Conservation (phyloP, 2,113 vertebrate genomes). For the Peromyscus californicus region DNA sequence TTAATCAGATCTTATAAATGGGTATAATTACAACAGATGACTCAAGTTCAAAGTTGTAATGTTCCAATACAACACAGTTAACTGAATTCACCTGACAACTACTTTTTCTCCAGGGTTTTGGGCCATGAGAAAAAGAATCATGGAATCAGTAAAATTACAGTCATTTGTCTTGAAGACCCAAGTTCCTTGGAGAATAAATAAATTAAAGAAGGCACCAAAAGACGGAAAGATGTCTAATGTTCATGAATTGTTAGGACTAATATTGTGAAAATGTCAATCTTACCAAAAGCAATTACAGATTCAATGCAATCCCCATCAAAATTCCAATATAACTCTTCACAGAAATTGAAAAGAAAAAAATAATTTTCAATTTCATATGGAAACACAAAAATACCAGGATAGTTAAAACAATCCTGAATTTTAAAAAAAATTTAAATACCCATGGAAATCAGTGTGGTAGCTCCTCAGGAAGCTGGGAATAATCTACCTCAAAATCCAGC, state of each 20-base stretch:
- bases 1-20: not conserved
- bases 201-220: not conserved
- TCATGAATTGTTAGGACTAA: not conserved
- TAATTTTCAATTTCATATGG: not conserved
- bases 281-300: not conserved
- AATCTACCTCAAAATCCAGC: not conserved
- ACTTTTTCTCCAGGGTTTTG: constrained; percentile 18
- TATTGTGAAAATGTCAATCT: not conserved
- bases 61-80: not conserved
- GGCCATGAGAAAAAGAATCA: not conserved
- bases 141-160: not conserved
- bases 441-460: not conserved
- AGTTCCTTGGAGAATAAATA: not conserved
- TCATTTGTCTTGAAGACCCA: not conserved
- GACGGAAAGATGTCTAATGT: not conserved
- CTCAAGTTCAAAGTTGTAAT: not conserved
- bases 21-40: not conserved
- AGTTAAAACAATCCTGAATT: not conserved
- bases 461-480: not conserved
- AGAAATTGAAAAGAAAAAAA: not conserved
- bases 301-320: not conserved
- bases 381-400: not conserved
- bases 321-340: not conserved
- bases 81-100: constrained; percentile 14
- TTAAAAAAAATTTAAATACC: not conserved